A percentile compares a stretch with the other conserved stretches of the same genome.
Evolutionary conservation across 2,797 vertebrate species (phyloP).

Genomic region (Loriculus beryllinus): DNA sequence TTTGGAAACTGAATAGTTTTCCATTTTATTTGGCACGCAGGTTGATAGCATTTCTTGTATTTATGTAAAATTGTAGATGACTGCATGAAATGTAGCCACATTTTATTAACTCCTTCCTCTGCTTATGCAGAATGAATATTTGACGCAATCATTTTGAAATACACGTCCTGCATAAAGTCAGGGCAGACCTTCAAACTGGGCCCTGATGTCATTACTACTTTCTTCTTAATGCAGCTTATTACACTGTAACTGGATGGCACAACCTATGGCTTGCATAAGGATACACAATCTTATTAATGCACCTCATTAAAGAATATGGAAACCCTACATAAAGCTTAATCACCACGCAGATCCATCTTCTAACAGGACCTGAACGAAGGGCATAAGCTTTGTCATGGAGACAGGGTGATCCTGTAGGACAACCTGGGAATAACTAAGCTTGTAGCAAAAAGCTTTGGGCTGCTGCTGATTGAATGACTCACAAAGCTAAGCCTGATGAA

Average conservation of each 20-base stretch:
- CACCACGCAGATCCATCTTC: neutral
- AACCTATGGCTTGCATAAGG: neutral
- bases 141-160: neutral
- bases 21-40: neutral
- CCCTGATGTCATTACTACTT: neutral
- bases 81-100: neutral
- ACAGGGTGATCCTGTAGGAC: constrained; percentile 53
- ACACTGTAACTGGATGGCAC: neutral
- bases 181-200: neutral
- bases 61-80: neutral
- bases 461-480: constrained; percentile 12
- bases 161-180: neutral
- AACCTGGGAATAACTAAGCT: constrained; percentile 26
- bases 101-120: constrained; percentile 33
- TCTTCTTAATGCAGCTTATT: neutral
- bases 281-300: neutral
- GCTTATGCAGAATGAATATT: neutral
- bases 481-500: neutral
- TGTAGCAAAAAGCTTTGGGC: constrained; percentile 10
- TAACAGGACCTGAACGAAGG: neutral
- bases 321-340: neutral
- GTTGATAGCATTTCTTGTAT: neutral
- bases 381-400: neutral
- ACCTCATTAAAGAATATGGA: neutral
- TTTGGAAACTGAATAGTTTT: neutral